These are phyloP conservation scores for Drosophila glabriapex DNA, from an alignment of 2,888 invertebrate species.

Conservation along the genomic window DNA sequence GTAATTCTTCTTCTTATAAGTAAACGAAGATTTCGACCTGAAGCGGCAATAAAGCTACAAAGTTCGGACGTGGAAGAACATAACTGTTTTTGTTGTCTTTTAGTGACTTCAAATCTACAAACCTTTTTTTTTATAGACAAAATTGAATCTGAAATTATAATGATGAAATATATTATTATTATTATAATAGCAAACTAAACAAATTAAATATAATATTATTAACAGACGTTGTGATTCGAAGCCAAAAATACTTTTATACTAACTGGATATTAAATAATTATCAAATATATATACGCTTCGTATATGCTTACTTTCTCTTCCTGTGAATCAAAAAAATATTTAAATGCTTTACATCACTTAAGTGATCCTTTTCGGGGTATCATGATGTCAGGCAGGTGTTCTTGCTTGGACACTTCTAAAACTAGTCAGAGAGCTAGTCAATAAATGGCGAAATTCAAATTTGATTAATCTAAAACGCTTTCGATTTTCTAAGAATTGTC, in stretches of 20 bases:
- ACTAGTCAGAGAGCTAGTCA: constrained; percentile 21
- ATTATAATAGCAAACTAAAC: background rate
- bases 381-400: constrained; percentile 1
- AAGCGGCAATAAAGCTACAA: background rate
- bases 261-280: background rate
- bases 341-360: background rate
- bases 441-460: constrained; percentile 11
- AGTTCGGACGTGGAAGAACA: background rate
- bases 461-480: constrained; percentile 26
- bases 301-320: background rate
- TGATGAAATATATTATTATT: background rate
- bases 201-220: background rate
- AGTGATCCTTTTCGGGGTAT: background rate
- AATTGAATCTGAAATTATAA: background rate
- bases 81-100: background rate
- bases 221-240: background rate
- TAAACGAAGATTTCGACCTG: background rate
- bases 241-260: background rate
- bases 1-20: constrained; percentile 7
- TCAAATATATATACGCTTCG: background rate
- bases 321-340: background rate
- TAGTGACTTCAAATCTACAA: no score
- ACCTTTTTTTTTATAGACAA: background rate
- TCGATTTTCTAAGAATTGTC: constrained; percentile 60
- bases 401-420: background rate